Base-by-base conservation (phyloP, 1,140 invertebrate species). In the Cydia pomonella region DNA sequence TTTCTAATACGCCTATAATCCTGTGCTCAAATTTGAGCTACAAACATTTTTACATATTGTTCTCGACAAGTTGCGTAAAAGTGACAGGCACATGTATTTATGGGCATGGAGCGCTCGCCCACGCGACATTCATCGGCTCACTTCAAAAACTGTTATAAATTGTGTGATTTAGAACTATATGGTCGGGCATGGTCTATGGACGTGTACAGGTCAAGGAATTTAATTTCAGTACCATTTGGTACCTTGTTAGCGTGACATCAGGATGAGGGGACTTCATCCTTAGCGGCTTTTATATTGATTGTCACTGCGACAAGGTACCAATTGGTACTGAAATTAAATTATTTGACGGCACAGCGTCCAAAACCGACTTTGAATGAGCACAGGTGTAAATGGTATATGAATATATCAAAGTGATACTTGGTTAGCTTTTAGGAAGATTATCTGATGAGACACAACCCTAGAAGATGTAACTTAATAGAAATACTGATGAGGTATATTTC, bases 121-220 rank as follows among this genome's bases (percentile, higher is more conserved):
- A 69, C 64, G 6, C 29, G 29, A 38, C 16, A 21, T 18, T 69
- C 27, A 38, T 69, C 27, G 64, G 29, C 41, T 69, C 64, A 69
- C 64, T 69, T 59, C 53, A 18, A 33, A 66, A 66, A 69, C 64
- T 69, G 29, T 69, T 69, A 64, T 64, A 59, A 59, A 59, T 59
- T 59, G 9, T n/a, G 25, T 29, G 2, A 64, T 29, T 29, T 59
- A 23, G 53, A 59, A 23, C 53, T 23, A 59, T 59, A 59, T 59
- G 50, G 47, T 18, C 18, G 18, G 16, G 3, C 6, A 59, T 59
- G 18, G n/a, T 21, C n/a, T 10, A 10, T 23, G 18, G 9, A 12
- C 21, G 3, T 23, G 18, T 23, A n/a, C n/a, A n/a, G n/a, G n/a
- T n/a, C n/a, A n/a, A n/a, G n/a, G n/a, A n/a, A n/a, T n/a, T n/a